Evolutionary conservation across 2,888 invertebrate genomes (phyloP), one percentile per base, ranked within the genome.

Genomic region (Amitus sp.): DNA sequence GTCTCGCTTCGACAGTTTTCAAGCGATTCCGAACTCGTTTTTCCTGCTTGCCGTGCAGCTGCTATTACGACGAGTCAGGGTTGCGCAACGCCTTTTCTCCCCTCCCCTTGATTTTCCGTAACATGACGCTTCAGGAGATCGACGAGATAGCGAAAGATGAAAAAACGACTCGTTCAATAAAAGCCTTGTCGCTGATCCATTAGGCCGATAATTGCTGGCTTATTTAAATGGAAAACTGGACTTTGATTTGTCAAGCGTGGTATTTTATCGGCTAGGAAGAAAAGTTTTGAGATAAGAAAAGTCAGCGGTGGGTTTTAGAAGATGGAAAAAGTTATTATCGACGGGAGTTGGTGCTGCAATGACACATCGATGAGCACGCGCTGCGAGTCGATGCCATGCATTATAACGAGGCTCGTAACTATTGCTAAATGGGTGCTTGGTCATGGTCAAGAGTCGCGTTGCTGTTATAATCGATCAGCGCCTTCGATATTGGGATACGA

Each of bases 341-440:
- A 28, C 34, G 20, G 34, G 42, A 33, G 57, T 63, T 37, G 30
- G n/a, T n/a, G 23, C 19, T 40, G 28, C 30, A 39, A 40, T 30
- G 23, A 33, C 15, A 45, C 46, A 30, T 27, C 40, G 40, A 48
- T 23, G 33, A 39, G 39, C 42, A 47, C 48, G 45, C 54, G 48
- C 20, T 28, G 47, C 20, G n/a, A 23, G 42, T 33, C 20, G 46
- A 47, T 42, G 54, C 46, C 50, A 50, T 64, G 63, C 56, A 60
- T 53, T 60, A 20, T n/a, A n/a, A n/a, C 54, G 42, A 51, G 47
- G 34, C 53, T 58, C 47, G 56, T 52, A 58, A 59, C 51, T 55
- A 61, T 64, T 62, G 57, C 64, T 56, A 64, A 68, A 65, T 56
- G 61, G 67, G 59, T 67, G 64, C 66, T 65, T 66, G 67, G 69